Evolutionary conservation across 2,797 vertebrate species (phyloP).

Genomic region (Linurgus olivaceus): DNA sequence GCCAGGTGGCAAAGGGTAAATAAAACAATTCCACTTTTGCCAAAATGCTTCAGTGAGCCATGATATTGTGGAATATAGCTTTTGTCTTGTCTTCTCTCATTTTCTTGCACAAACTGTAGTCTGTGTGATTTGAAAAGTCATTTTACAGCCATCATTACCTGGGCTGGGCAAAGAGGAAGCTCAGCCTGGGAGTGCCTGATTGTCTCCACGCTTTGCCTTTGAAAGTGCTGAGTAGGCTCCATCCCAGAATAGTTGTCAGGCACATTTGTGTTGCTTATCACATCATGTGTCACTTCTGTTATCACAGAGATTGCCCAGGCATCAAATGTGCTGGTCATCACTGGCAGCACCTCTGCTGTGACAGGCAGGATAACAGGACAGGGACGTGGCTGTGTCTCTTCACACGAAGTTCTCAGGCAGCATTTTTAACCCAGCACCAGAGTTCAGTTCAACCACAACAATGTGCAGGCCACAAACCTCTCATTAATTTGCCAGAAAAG

Average conservation of each 20-base stretch:
- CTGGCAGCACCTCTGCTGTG: background rate
- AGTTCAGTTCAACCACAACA: background rate
- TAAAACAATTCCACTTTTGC: conserved; percentile 15
- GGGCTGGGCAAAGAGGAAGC: background rate
- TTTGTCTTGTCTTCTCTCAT: background rate
- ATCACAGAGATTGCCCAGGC: background rate
- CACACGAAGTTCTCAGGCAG: background rate
- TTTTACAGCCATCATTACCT: background rate
- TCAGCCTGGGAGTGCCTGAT: background rate
- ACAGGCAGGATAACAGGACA: background rate
- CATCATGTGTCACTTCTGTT: conserved; percentile 39
- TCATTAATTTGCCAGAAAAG: conserved; percentile 7
- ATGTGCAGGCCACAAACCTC: background rate
- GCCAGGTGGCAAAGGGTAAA: conserved; percentile 51
- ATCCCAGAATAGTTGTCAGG: background rate
- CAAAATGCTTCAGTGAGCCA: background rate
- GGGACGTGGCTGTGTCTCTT: background rate
- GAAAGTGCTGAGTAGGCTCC: conserved; percentile 38
- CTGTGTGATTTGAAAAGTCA: background rate
- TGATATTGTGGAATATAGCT: background rate
- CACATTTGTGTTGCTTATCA: conserved; percentile 20
- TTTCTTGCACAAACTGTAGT: background rate
- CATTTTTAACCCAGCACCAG: background rate
- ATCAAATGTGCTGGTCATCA: background rate
- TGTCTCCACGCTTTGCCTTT: background rate